phyloP scores from a whole-genome alignment of 2,113 vertebrate species.

The Tursiops truncatus region DNA sequence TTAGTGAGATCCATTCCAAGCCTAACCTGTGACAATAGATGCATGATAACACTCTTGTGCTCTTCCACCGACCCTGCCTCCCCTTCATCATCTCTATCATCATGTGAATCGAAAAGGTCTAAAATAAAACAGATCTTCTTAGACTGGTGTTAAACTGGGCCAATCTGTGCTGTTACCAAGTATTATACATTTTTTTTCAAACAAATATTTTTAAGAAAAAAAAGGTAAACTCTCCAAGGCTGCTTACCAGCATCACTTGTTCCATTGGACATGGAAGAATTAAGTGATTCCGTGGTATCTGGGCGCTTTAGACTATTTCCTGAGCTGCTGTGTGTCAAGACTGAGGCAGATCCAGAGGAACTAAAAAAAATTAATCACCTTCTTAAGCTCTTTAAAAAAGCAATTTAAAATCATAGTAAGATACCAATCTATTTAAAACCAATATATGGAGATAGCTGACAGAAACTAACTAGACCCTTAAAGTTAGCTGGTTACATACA shows the following conservation, averaged over 20 bases:
- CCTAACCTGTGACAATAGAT: conserved; percentile 97
- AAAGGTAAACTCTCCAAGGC: not conserved
- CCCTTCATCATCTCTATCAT: conserved; percentile 94
- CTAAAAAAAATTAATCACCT: conserved; percentile 73
- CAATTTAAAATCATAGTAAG: not conserved
- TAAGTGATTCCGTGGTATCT: conserved; percentile 95
- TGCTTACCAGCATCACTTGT: conserved; percentile 94
- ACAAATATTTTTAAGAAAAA: not conserved
- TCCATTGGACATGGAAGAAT: conserved; percentile 97
- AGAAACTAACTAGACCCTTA: not conserved
- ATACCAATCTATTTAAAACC: not conserved
- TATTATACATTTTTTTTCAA: not conserved
- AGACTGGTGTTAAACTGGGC: not conserved
- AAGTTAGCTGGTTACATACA: not conserved
- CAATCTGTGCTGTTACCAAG: not conserved
- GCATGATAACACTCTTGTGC: conserved; percentile 99
- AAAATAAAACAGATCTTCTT: conserved; percentile 48
- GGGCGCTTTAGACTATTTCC: conserved; percentile 92
- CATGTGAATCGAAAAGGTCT: conserved; percentile 95
- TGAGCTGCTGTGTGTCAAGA: conserved; percentile 88
- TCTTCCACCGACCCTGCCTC: conserved; percentile 98
- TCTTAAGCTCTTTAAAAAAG: conserved; percentile 6
- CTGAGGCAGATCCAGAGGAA: conserved; percentile 88
- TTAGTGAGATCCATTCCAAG: conserved; percentile 99
- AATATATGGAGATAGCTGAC: not conserved